These are phyloP conservation scores for Drosophila sp. DNA, from an alignment of 1,140 invertebrate species.

Conservation along the genomic window DNA sequence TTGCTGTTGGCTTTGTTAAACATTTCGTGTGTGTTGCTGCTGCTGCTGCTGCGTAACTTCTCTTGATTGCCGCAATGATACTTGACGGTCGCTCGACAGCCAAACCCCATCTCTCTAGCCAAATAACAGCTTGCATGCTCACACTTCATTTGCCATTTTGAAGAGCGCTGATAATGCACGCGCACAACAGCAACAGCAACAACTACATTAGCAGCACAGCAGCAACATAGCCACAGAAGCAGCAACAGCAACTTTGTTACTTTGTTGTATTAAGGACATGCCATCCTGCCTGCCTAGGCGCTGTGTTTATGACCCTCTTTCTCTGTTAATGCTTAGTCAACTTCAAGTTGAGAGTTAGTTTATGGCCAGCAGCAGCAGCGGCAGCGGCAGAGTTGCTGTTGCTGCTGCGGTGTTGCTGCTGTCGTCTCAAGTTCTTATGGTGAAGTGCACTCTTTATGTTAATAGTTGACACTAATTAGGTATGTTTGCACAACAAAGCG, in stretches of 20 bases:
- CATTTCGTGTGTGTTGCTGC: constrained; percentile 28
- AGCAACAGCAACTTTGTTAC: constrained; percentile 27
- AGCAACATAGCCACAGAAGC: constrained; percentile 5
- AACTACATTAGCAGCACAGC: constrained; percentile 8
- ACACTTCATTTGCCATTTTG: constrained; percentile 68
- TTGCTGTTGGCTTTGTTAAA: constrained; percentile 36
- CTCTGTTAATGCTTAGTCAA: constrained; percentile 64
- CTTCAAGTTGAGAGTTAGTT: constrained; percentile 71
- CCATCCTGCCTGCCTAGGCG: constrained; percentile 22
- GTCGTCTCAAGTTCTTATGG: constrained; percentile 76
- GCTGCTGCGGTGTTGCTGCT: constrained; percentile 34
- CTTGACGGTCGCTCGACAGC: constrained; percentile 36
- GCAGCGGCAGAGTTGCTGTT: constrained; percentile 15
- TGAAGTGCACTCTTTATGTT: constrained; percentile 80
- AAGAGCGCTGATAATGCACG: constrained; percentile 72
- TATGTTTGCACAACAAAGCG: constrained; percentile 78
- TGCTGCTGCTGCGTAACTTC: constrained; percentile 19
- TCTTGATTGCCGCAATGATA: constrained; percentile 62
- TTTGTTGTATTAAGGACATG: constrained; percentile 67
- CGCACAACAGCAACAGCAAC: constrained; percentile 45
- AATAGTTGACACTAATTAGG: constrained; percentile 81
- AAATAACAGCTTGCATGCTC: constrained; percentile 27
- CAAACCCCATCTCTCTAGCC: neutral
- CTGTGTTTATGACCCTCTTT: neutral
- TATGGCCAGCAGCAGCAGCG: constrained; percentile 59